Conservation (phyloP, 2,113 vertebrate genomes). For the Tauraco erythrolophus region DNA sequence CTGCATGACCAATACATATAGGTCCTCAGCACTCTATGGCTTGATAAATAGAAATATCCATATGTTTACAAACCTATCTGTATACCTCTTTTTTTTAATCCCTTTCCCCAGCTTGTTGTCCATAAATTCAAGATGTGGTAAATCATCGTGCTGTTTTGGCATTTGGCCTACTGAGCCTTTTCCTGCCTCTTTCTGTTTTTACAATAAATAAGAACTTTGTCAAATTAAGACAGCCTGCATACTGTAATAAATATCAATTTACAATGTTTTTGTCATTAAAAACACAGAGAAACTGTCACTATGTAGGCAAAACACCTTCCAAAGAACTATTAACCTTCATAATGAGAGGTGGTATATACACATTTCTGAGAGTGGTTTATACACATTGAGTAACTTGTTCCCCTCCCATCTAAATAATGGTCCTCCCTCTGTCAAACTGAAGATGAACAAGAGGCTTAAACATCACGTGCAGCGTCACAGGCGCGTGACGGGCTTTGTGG, state of each 20-base stretch:
- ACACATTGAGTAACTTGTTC: not conserved
- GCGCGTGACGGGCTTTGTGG: not conserved
- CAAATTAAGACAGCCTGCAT: not conserved
- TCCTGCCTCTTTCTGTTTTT: not conserved
- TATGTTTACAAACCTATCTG: not conserved
- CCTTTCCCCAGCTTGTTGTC: not conserved
- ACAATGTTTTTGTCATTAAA: not conserved
- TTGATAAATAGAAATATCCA: not conserved
- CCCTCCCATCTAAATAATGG: not conserved
- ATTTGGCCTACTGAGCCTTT: not conserved
- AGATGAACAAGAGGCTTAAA: not conserved
- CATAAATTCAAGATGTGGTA: not conserved
- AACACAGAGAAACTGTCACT: not conserved
- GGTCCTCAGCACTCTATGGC: not conserved
- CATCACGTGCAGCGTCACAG: rapidly evolving
- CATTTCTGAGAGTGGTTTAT: not conserved
- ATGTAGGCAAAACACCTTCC: not conserved
- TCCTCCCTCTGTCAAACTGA: not conserved
- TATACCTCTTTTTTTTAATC: not conserved
- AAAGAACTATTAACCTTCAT: not conserved
- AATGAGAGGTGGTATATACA: too few relatives aligned
- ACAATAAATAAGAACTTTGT: not conserved
- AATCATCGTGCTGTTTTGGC: not conserved
- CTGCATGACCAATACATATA: not conserved
- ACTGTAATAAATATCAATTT: not conserved